phyloP scores from a whole-genome alignment of 2,113 vertebrate genomes.

The Cebus imitator region DNA sequence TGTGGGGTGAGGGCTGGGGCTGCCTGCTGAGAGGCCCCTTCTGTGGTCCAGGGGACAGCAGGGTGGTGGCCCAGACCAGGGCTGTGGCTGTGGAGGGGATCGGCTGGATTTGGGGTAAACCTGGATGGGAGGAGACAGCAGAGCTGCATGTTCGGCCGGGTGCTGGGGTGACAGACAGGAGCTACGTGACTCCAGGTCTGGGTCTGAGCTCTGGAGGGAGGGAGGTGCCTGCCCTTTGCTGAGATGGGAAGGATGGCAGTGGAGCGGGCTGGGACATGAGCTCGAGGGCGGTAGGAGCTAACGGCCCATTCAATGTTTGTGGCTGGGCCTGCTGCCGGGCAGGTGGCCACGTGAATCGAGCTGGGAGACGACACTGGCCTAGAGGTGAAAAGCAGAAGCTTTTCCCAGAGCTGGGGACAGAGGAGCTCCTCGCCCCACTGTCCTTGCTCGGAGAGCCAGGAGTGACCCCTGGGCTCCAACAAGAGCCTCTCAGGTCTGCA shows the following conservation, averaged over 20 bases:
- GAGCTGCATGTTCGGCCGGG: background rate
- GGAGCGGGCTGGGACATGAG: background rate
- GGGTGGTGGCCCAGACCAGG: background rate
- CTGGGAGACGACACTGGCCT: too few species aligned
- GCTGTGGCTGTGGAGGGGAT: background rate
- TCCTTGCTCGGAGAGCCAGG: background rate
- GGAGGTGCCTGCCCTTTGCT: background rate
- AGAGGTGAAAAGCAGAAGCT: background rate
- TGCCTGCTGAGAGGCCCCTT: background rate
- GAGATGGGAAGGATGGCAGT: background rate
- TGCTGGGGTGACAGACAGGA: background rate
- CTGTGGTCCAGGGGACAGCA: background rate
- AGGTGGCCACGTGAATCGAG: background rate
- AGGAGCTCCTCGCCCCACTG: background rate
- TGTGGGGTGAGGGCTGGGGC: background rate
- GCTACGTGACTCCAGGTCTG: background rate
- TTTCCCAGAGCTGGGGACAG: background rate
- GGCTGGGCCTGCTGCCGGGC: background rate
- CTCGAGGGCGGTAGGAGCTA: too few species aligned
- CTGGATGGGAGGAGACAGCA: background rate
- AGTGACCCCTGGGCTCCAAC: background rate
- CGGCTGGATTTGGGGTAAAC: background rate
- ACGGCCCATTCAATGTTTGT: background rate
- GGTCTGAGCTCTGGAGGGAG: background rate
- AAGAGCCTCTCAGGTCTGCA: background rate